phyloP scores from a whole-genome alignment of 2,113 vertebrate genomes.

The Chaetodon auriga region DNA sequence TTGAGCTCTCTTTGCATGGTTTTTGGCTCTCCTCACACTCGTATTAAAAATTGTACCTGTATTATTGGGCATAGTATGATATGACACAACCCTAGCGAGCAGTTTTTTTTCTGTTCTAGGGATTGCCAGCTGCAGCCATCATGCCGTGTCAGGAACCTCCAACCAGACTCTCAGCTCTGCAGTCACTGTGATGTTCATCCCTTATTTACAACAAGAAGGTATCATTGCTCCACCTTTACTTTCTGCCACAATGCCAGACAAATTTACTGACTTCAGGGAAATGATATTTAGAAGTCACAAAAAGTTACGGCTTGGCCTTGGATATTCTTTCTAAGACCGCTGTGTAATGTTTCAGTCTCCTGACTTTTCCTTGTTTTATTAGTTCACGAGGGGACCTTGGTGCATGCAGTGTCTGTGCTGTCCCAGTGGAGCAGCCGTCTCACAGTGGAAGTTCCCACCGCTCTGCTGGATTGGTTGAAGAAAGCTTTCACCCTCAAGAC shows the following conservation, averaged over 20 bases:
- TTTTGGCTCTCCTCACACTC: too few species aligned
- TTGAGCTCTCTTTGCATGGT: too few species aligned
- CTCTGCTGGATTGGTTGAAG: constrained; percentile 93
- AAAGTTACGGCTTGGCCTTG: background rate
- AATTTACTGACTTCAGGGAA: background rate
- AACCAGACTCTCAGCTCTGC: constrained; percentile 90
- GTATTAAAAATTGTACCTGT: too few species aligned
- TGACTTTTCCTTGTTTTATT: background rate
- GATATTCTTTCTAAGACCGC: background rate
- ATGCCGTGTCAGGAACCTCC: constrained; percentile 91
- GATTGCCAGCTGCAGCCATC: constrained; percentile 93
- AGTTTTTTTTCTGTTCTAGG: constrained; percentile 79
- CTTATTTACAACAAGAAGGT: constrained; percentile 98
- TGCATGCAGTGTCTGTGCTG: constrained; percentile 92
- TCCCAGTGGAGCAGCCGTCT: constrained; percentile 94
- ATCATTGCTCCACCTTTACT: background rate
- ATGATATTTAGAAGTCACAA: background rate
- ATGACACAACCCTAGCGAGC: too few species aligned
- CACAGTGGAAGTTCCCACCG: constrained; percentile 89
- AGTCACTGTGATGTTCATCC: constrained; percentile 92
- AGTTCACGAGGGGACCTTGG: constrained; percentile 96
- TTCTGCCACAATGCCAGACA: background rate
- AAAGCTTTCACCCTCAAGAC: constrained; percentile 96
- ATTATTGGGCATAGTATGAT: too few species aligned
- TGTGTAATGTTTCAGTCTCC: background rate